Percentiles rank a stretch among this genome's conserved stretches.
phyloP scores from a whole-genome alignment of 2,888 invertebrate species.

The Lasioglossum marginatum region DNA sequence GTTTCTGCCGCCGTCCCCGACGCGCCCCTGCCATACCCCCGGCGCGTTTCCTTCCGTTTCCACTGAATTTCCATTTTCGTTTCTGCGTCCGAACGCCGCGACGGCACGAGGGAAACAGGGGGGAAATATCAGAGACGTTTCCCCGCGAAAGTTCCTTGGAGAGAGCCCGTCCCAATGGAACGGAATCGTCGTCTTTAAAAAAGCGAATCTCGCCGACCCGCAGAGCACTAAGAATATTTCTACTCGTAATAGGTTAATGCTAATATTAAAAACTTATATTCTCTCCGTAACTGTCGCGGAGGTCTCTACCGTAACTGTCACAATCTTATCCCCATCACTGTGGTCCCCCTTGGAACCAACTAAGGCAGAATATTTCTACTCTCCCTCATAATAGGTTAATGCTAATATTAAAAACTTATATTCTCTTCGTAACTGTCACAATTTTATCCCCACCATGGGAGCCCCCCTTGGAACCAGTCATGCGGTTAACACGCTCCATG shows the following conservation, averaged over 20 bases:
- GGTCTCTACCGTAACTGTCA: too few relatives aligned
- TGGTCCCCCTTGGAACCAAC: too few relatives aligned
- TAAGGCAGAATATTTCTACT: too few relatives aligned
- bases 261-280: neutral
- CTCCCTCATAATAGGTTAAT: neutral
- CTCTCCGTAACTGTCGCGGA: neutral
- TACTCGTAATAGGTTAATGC: neutral
- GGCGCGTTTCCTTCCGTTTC: neutral
- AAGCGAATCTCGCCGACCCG: neutral
- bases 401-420: neutral
- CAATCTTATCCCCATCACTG: too few relatives aligned
- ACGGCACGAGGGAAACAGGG: neutral
- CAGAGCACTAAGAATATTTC: neutral
- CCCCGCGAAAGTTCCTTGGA: neutral
- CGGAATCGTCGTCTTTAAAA: constrained; percentile 33
- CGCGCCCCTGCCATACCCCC: neutral
- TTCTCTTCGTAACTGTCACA: neutral
- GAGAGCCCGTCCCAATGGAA: constrained; percentile 21
- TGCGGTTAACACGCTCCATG: too few relatives aligned
- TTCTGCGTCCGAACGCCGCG: constrained; percentile 27
- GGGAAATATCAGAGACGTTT: constrained; percentile 9
- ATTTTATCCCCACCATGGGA: too few relatives aligned
- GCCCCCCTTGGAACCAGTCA: too few relatives aligned
- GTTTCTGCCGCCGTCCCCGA: neutral
- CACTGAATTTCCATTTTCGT: constrained; percentile 46